These are phyloP conservation scores for Eilema griseolum DNA, from an alignment of 2,888 invertebrate species.

Conservation along the genomic window DNA sequence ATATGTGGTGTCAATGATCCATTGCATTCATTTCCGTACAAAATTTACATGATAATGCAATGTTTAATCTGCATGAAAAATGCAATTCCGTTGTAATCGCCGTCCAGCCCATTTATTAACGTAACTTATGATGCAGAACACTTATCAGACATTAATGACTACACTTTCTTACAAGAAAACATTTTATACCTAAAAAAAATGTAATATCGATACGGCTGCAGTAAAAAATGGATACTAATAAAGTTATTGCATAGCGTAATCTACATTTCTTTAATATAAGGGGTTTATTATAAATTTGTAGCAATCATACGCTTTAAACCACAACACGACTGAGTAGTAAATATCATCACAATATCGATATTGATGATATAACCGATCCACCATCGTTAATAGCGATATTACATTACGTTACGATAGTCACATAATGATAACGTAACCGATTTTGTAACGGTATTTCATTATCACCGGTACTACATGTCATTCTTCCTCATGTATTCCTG, in stretches of 20 bases:
- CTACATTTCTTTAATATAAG: neutral
- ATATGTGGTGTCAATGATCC: neutral
- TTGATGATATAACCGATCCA: no score
- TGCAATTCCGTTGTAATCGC: slow-evolving; percentile 17
- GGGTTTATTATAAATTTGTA: no score
- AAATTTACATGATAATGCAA: slow-evolving; percentile 17
- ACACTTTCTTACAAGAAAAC: slow-evolving; percentile 16
- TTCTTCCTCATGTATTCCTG: no score
- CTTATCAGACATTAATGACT: slow-evolving; percentile 17
- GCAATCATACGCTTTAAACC: no score
- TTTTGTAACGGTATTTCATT: no score
- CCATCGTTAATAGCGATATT: no score
- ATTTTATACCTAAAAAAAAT: neutral
- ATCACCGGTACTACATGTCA: no score
- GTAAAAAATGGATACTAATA: neutral
- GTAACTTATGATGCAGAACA: slow-evolving; percentile 23
- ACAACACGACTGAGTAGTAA: no score
- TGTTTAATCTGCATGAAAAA: slow-evolving; percentile 17
- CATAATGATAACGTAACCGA: no score
- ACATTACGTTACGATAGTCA: no score
- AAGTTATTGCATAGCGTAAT: neutral
- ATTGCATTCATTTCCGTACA: neutral
- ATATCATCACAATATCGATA: no score
- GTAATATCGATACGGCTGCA: neutral
- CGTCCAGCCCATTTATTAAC: slow-evolving; percentile 11